Conservation (phyloP, 2,888 invertebrate species). For the Macaria liturata region DNA sequence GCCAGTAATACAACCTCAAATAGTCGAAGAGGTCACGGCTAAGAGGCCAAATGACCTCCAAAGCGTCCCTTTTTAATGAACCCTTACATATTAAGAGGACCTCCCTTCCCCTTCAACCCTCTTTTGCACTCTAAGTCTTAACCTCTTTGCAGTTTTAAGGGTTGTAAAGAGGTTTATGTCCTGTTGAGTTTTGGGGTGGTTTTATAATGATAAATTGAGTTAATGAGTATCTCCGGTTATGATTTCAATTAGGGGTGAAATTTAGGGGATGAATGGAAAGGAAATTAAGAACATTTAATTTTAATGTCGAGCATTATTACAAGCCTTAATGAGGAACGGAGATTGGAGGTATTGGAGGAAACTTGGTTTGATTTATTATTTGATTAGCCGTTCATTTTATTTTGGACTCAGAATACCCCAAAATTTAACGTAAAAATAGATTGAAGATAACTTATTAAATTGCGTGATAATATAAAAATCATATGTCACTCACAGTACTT, state of each 20-base stretch:
- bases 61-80: conserved; percentile 40
- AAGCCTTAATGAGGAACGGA: conserved; percentile 2
- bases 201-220: conserved; percentile 28
- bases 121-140: conserved; percentile 23
- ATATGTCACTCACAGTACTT: no score
- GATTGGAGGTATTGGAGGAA: background rate
- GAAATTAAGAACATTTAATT: conserved; percentile 11
- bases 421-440: no score
- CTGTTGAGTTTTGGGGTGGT: conserved; percentile 18
- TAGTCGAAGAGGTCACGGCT: conserved; percentile 34
- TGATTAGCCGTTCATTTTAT: no score
- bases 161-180: conserved; percentile 21
- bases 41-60: conserved; percentile 29
- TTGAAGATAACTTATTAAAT: no score
- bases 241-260: conserved; percentile 21
- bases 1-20: conserved; percentile 30
- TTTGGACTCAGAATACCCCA: no score
- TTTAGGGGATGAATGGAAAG: conserved; percentile 12
- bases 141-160: conserved; percentile 22
- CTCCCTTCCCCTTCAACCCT: conserved; percentile 19
- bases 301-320: conserved; percentile 11
- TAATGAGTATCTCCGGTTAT: conserved; percentile 26
- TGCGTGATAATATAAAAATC: no score
- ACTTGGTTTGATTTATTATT: no score
- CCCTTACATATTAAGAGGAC: conserved; percentile 33